Conservation (phyloP, 2,888 invertebrate genomes). For the Epistrophella euchroma region DNA sequence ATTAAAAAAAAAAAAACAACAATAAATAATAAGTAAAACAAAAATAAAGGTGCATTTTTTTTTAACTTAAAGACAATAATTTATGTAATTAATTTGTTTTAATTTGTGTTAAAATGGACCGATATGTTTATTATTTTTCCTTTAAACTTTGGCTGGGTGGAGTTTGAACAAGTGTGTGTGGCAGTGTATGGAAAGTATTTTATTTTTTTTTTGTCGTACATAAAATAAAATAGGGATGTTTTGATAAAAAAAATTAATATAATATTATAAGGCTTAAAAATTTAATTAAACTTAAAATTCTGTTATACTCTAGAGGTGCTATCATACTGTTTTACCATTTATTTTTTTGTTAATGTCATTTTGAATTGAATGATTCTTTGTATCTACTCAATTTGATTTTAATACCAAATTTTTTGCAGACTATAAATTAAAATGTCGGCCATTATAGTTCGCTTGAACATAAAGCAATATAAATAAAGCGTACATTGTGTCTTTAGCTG, state of each 20-base stretch:
- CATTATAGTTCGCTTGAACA: too few relatives aligned
- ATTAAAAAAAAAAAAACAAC: constrained; percentile 26
- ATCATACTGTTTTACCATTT: too few relatives aligned
- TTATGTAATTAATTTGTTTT: not conserved
- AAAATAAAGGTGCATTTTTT: too few relatives aligned
- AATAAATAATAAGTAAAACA: constrained; percentile 10
- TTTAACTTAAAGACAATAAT: not conserved
- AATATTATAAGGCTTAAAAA: not conserved
- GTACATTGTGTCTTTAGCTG: too few relatives aligned
- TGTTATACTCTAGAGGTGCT: too few relatives aligned
- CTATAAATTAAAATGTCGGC: too few relatives aligned
- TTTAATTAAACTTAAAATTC: too few relatives aligned
- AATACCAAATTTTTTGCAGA: too few relatives aligned
- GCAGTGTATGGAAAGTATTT: constrained; percentile 57
- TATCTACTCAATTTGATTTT: too few relatives aligned
- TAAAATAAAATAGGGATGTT: not conserved
- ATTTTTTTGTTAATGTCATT: too few relatives aligned
- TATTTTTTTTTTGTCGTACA: not conserved
- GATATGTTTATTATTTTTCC: constrained; percentile 1
- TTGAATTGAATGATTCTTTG: too few relatives aligned
- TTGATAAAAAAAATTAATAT: not conserved
- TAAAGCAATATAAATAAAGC: too few relatives aligned
- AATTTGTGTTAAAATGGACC: constrained; percentile 16
- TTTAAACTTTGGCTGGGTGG: constrained; percentile 50
- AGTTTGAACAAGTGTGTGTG: constrained; percentile 56